Evolutionary conservation across 2,797 vertebrate genomes (phyloP), one percentile per base, ranked within the genome.

Genomic region (Gila robusta): DNA sequence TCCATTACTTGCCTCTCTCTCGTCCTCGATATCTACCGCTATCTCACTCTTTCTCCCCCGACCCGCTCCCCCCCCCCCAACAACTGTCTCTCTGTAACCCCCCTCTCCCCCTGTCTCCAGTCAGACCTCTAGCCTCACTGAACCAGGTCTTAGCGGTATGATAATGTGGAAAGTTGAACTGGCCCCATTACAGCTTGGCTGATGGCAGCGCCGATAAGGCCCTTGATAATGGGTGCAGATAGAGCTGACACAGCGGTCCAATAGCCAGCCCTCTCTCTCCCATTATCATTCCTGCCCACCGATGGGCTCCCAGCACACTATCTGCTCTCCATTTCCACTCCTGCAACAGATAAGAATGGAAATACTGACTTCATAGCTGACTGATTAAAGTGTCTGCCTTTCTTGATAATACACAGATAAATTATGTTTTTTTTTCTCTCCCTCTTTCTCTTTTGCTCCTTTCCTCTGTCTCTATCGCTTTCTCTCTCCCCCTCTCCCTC

Each of bases 321-420:
- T 98, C 98, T 98, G 95, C 97, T 97, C 97, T 98, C 98, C 96
- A 96, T 98, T 99, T 98, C 98, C 98, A 99, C 98, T 98, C 98
- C 98, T 99, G 97, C 97, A 95, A 95, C 95, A 98, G 98, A 99
- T 99, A 99, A 99, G 97, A 96, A 98, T 99, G 98, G 98, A 99
- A 99, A 99, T 98, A 98, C 97, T 99, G 98, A 99, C 98, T 99
- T 99, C 98, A 98, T 99, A 98, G 98, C 97, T 98, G 97, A 97
- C 98, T 99, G 98, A 99, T 99, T 99, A 99, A 99, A 99, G 98
- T 99, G 98, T 99, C 98, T 99, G 98, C 98, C 98, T 98, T 99
- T 98, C 98, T 98, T 97, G 98, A 99, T 99, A 99, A 99, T 98
- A 98, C 97, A 97, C 97, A 98, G 98, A 99, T 99, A 99, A 99